Evolutionary conservation across 2,888 invertebrate species (phyloP), one percentile per base, ranked within the genome.

Genomic region (Cheilosia pagana): DNA sequence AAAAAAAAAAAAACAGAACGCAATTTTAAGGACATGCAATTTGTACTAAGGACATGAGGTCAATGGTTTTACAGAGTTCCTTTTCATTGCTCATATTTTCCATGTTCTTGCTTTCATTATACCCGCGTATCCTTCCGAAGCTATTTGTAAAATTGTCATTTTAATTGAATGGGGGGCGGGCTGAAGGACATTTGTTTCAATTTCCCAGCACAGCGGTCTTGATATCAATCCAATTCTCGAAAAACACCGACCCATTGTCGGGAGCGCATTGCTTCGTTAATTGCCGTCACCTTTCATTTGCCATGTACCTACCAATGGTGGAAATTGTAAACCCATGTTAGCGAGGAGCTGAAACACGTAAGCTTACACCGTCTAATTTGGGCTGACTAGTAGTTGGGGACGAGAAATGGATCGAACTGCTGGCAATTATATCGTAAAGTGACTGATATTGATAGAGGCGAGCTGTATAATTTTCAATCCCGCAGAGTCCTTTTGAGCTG

Each of bases 111-210:
- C 45, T 83, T 79, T 79, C 70, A 78, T 68, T 78, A 78, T 3
- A 28, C 28, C 28, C 28, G 8, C 2, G 28, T 28, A 35, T 78
- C 72, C 83, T 63, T 74, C 28, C 63, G 68, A 59, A 74, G 79
- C 59, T 72, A 83, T 79, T 79, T 83, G 83, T 68, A 39, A 74
- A 83, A 83, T 78, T 83, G 78, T 79, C 83, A 52, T 79, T 79
- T 83, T 79, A 79, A 83, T 83, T 83, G 79, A 83, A 79, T 21
- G 43, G 62, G 53, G 68, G 35, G 48, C 25, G 12, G 63, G 31
- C 43, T n/a, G 63, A 67, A 78, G 62, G 72, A 68, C 74, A 74
- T 74, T 72, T 52, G 68, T 83, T 78, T 78, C 72, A 78, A 72
- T 78, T 77, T 62, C 50, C 48, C 23, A 3, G 43, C 8, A 6